A percentile compares a stretch with the other conserved stretches of the same genome.
Evolutionary conservation across 2,888 invertebrate genomes (phyloP).

Genomic region (Masnerella sp.): DNA sequence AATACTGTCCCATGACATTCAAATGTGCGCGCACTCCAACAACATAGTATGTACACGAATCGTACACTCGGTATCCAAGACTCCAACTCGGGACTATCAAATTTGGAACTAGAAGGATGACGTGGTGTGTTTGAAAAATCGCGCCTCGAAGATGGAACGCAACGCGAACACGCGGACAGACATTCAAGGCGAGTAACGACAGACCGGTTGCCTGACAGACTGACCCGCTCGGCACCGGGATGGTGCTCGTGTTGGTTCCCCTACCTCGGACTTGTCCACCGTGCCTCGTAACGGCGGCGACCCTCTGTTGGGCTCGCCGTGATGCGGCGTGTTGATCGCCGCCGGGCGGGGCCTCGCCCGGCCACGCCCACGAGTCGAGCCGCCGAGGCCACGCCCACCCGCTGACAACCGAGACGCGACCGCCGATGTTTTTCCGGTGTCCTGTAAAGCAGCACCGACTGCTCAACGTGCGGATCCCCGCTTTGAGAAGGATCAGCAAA

Average conservation of each 20-base stretch:
- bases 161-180: slow-evolving; percentile 61
- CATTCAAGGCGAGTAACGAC: slow-evolving; percentile 66
- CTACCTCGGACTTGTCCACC: slow-evolving; percentile 62
- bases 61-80: too few species aligned
- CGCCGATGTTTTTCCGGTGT: slow-evolving; percentile 46
- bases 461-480: slow-evolving; percentile 17
- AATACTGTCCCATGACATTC: too few species aligned
- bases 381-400: slow-evolving; percentile 34
- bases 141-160: slow-evolving; percentile 71
- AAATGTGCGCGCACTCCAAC: too few species aligned
- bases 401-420: slow-evolving; percentile 52
- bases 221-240: slow-evolving; percentile 75
- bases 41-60: too few species aligned
- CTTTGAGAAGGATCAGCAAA: slow-evolving; percentile 37
- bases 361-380: slow-evolving; percentile 12
- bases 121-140: slow-evolving; percentile 63
- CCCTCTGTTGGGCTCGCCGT: slow-evolving; percentile 64
- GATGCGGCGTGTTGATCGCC: slow-evolving; percentile 74
- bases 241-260: slow-evolving; percentile 73
- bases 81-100: too few species aligned
- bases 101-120: too few species aligned
- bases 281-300: slow-evolving; percentile 46
- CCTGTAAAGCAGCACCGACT: slow-evolving; percentile 44
- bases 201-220: slow-evolving; percentile 77
- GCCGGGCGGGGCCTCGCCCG: slow-evolving; percentile 36